Evolutionary conservation across 2,888 invertebrate species (phyloP), one percentile per base, ranked within the genome.

Genomic region (Zelleria hepariella): DNA sequence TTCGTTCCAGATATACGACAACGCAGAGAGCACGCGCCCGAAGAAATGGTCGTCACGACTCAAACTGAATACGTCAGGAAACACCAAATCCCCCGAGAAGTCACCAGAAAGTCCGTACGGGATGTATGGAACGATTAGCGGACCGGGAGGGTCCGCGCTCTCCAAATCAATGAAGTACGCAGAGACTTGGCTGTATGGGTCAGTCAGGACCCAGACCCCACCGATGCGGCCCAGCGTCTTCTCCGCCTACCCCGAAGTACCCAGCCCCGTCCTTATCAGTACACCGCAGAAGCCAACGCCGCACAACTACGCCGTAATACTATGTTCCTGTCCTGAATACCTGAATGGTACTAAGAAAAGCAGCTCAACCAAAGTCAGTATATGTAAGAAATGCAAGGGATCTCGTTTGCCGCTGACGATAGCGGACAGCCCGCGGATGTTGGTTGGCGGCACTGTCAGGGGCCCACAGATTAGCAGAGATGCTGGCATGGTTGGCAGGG

Each of bases 111-210:
- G 82, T 63, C 82, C 86, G 61, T 86, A 83, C 62, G 32, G 32
- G 15, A 78, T 87, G 81, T 89, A 87, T 69, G 89, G 89, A 53
- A 88, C 88, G 25, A 81, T 88, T 65, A 82, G 83, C 63, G 91
- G 91, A 66, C 92, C 92, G 66, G 92, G 92, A 59, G 92, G 92
- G 63, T 93, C 93, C 70, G 92, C 94, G n/a, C 78, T 95, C 58
- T 93, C 94, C 61, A 94, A 94, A 77, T 94, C 95, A 72, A 95
- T 95, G 95, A 93, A 94, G 77, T 94, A 94, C 83, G 94, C 94
- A 47, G 94, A 96, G 73, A 94, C 95, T 59, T 96, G 95, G 95
- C 90, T 95, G 18, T 95, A 96, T 74, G 94, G 95, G 68, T 94
- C 94, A 47, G 93, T 94, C 1, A 89, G 93, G 69, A 89, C 86